Evolutionary conservation across 2,888 invertebrate species (phyloP), one percentile per base, ranked within the genome.

Genomic region (Lasioglossum zephyrum): DNA sequence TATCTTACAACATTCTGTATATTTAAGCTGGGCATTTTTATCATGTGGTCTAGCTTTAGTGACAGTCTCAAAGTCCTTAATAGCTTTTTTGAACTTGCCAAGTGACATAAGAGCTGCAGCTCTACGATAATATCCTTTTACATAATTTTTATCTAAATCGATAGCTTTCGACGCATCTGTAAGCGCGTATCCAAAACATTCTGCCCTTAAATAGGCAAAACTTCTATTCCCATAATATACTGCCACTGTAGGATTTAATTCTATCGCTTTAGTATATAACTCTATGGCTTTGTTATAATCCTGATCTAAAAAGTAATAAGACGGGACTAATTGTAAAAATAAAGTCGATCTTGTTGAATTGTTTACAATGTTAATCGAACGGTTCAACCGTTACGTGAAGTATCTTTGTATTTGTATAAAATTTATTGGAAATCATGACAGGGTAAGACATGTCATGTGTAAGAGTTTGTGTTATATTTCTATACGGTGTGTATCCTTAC

Each of bases 21-120:
- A 99, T 95, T 99, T 99, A 88, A 97, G 95, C 95, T 98, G 98
- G 2, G 99, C 99, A 96, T 99, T 99, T 94, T 97, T 97, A 95
- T 99, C 99, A 95, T 97, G 98, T 90, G 99, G 99, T 93, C 98
- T 96, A 82, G 97, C 98, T 96, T 98, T 99, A 89, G 97, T 97
- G 90, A 99, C 99, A 97, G 98, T 97, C 97, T 99, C 99, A 96
- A 98, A 99, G 96, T 99, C 99, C 95, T 97, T 98, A 89, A 99
- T 96, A 16, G 99, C 99, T 95, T 98, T 96, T 96, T 99, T 99
- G 95, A 99, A 99, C 96, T 99, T 99, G 91, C 99, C 99, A 94
- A 99, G 95, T 44, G 99, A 98, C 99, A 99, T 99, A 93, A 99
- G 97, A 53, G 99, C 98, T 2, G 99, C 98, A 0, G 99, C 99